These are phyloP conservation scores for Drosophila pseudotalamancana DNA, from an alignment of 2,888 invertebrate species.

Conservation along the genomic window DNA sequence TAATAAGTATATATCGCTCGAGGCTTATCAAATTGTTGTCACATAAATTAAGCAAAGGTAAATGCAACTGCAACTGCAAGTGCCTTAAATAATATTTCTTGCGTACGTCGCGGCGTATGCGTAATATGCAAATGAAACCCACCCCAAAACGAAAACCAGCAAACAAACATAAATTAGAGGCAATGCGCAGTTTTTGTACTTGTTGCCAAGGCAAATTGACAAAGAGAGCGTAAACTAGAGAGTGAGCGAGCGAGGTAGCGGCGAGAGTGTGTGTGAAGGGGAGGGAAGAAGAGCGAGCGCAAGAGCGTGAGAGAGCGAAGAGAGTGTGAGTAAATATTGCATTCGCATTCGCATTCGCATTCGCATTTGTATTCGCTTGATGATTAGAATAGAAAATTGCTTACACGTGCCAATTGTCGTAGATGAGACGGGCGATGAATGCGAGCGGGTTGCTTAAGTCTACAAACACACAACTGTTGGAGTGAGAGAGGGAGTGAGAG, in stretches of 20 bases:
- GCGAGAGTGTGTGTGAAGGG: neutral
- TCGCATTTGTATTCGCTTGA: too few species aligned
- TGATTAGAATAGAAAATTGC: slow-evolving; percentile 74
- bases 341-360: slow-evolving; percentile 47
- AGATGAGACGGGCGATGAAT: slow-evolving; percentile 21
- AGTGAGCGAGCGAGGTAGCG: slow-evolving; percentile 3
- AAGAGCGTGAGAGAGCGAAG: neutral
- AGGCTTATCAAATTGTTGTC: slow-evolving; percentile 41
- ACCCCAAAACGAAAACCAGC: neutral
- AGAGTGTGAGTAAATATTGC: slow-evolving; percentile 40
- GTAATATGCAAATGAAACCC: slow-evolving; percentile 41
- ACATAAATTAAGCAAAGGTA: slow-evolving; percentile 61
- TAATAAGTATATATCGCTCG: slow-evolving; percentile 41
- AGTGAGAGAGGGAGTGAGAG: too few species aligned
- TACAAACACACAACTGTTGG: neutral
- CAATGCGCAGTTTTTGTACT: slow-evolving; percentile 53
- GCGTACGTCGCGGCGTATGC: slow-evolving; percentile 54
- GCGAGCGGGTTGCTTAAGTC: neutral
- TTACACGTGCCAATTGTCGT: slow-evolving; percentile 69
- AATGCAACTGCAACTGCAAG: slow-evolving; percentile 9
- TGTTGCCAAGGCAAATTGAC: slow-evolving; percentile 52
- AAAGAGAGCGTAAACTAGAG: neutral
- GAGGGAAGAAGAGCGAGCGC: slow-evolving; percentile 9
- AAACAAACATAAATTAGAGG: slow-evolving; percentile 48
- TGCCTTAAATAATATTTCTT: slow-evolving; percentile 17